Evolutionary conservation across 1,140 invertebrate genomes (phyloP).

Genomic region (Zaprionus kolodkinae): DNA sequence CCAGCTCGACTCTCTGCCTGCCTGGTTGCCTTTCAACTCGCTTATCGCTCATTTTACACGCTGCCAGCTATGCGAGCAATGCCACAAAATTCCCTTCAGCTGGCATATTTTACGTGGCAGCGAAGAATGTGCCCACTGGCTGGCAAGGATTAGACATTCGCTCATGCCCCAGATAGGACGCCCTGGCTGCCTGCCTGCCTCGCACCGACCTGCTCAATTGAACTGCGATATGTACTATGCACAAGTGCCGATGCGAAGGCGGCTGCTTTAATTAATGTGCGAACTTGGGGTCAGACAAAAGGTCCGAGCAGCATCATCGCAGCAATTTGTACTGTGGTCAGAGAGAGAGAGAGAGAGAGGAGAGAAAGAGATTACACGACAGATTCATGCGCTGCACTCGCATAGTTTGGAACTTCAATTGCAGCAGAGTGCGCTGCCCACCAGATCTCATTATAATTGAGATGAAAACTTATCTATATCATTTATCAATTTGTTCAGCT

Average conservation of each 20-base stretch:
- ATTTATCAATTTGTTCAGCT: conserved; percentile 52
- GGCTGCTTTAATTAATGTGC: conserved; percentile 28
- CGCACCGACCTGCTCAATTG: conserved; percentile 20
- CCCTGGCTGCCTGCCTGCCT: not conserved
- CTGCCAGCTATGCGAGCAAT: conserved; percentile 73
- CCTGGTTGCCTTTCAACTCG: conserved; percentile 25
- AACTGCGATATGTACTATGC: not conserved
- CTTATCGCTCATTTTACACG: conserved; percentile 81
- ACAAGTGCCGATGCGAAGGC: not conserved
- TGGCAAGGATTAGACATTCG: conserved; percentile 63
- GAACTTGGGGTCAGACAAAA: conserved; percentile 22
- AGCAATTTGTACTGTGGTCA: conserved; percentile 11
- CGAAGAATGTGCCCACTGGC: conserved; percentile 45
- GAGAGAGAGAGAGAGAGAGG: conserved; percentile 4
- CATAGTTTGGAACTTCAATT: not conserved
- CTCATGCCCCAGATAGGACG: conserved; percentile 15
- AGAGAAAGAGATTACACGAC: not conserved
- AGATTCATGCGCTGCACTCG: not conserved
- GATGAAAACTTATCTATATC: not conserved
- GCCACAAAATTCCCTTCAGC: conserved; percentile 70
- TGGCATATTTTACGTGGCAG: conserved; percentile 78
- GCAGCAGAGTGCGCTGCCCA: too few relatives aligned
- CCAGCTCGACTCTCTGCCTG: not conserved
- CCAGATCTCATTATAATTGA: not conserved
- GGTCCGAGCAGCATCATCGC: conserved; percentile 15